Evolutionary conservation across 2,113 vertebrate genomes (phyloP).

Genomic region (Eulemur macaco): DNA sequence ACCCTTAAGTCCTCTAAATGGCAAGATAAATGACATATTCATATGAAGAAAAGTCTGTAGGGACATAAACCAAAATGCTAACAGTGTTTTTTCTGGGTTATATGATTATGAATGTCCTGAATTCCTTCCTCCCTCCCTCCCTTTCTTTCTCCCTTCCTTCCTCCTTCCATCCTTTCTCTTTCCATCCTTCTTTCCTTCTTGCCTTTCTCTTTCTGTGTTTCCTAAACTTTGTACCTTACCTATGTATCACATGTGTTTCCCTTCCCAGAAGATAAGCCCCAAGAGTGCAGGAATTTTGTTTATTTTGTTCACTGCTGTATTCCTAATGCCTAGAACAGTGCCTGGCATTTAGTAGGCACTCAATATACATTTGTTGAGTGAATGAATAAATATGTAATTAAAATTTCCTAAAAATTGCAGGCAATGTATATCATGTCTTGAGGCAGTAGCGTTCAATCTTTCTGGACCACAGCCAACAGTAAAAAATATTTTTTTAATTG

Average conservation of each 20-base stretch:
- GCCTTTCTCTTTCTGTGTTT: not conserved
- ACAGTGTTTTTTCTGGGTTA: not conserved
- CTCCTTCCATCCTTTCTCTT: not conserved
- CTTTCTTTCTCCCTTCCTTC: no score
- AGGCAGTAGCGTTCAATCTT: not conserved
- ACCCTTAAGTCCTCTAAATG: not conserved
- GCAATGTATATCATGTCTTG: not conserved
- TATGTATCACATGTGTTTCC: not conserved
- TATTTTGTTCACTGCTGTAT: not conserved
- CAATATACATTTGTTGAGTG: not conserved
- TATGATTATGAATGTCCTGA: not conserved
- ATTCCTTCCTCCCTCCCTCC: not conserved
- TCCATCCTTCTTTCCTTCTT: not conserved
- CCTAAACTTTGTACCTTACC: not conserved
- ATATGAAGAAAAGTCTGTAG: not conserved
- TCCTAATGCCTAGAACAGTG: not conserved
- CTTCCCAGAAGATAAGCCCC: not conserved
- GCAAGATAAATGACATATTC: not conserved
- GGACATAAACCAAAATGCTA: not conserved
- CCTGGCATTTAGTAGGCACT: not conserved
- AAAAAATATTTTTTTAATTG: constrained; percentile 6
- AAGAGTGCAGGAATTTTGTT: not conserved
- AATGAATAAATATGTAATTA: not conserved
- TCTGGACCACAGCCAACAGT: not conserved
- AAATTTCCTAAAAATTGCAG: not conserved